A percentile compares a stretch with the other conserved stretches of the same genome.
Conservation (phyloP, 2,113 vertebrate species). For the Caloenas nicobarica region DNA sequence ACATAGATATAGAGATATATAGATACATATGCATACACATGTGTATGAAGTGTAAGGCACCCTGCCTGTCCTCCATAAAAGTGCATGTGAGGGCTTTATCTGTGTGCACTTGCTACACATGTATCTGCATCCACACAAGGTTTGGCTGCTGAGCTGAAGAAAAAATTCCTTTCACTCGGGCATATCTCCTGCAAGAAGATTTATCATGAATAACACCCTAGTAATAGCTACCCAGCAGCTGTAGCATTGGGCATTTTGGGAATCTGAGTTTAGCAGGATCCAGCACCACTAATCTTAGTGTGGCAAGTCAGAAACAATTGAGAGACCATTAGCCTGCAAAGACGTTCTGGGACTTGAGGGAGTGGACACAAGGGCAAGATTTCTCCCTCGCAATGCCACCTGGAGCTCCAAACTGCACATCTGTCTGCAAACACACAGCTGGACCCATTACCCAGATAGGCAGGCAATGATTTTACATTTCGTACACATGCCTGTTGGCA, state of each 20-base stretch:
- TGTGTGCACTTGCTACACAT: rapidly evolving
- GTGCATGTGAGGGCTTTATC: neutral
- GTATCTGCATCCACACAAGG: neutral
- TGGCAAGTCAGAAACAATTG: neutral
- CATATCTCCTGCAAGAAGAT: neutral
- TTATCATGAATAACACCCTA: neutral
- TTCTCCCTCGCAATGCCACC: rapidly evolving
- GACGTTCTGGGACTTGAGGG: neutral
- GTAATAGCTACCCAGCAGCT: neutral
- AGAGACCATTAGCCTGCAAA: neutral
- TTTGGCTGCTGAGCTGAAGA: neutral
- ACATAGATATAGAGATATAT: neutral
- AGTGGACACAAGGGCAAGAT: neutral
- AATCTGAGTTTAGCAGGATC: neutral
- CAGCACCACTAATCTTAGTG: neutral
- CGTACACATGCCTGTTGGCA: rapidly evolving
- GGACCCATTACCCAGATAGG: neutral
- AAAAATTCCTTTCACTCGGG: neutral
- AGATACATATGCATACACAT: neutral
- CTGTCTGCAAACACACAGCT: neutral
- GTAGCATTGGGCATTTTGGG: neutral
- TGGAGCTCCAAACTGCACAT: neutral
- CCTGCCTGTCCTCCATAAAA: neutral
- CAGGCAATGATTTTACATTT: rapidly evolving
- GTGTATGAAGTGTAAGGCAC: neutral